A percentile compares a stretch with the other conserved stretches of the same genome.
Conservation (phyloP, 2,113 vertebrate genomes). For the Bettongia penicillata region DNA sequence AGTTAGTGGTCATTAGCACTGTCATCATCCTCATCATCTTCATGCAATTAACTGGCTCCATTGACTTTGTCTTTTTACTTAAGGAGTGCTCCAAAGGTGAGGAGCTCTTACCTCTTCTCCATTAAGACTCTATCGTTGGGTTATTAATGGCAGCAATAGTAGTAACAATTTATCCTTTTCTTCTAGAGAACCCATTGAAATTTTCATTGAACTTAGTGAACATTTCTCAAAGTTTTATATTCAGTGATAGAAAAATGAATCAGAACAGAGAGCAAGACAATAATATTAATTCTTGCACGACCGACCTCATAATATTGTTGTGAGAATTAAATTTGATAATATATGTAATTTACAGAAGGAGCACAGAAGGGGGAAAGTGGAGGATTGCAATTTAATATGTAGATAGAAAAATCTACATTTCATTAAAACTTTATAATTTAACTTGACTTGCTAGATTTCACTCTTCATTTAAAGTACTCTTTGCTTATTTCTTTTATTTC, state of each 20-base stretch:
- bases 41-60: background rate
- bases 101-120: conserved; percentile 1
- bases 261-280: conserved; percentile 11
- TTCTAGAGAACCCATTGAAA: background rate
- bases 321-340: background rate
- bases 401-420: background rate
- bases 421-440: conserved; percentile 35
- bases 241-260: conserved; percentile 5
- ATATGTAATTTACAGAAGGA: background rate
- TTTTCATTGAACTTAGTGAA: background rate
- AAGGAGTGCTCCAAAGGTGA: background rate
- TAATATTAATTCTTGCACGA: background rate
- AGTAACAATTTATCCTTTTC: background rate
- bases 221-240: background rate
- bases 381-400: background rate
- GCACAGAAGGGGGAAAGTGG: background rate
- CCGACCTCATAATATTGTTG: background rate
- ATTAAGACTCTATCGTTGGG: background rate
- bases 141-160: background rate
- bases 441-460: conserved; percentile 21
- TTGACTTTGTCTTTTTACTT: conserved; percentile 22
- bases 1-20: background rate
- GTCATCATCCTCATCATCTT: background rate
- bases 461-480: background rate
- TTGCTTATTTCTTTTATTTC: conserved; percentile 12